Percentiles rank a stretch among this genome's conserved stretches.
These are phyloP conservation scores for Trisateles emortualis DNA, from an alignment of 2,888 invertebrate genomes.

Conservation along the genomic window DNA sequence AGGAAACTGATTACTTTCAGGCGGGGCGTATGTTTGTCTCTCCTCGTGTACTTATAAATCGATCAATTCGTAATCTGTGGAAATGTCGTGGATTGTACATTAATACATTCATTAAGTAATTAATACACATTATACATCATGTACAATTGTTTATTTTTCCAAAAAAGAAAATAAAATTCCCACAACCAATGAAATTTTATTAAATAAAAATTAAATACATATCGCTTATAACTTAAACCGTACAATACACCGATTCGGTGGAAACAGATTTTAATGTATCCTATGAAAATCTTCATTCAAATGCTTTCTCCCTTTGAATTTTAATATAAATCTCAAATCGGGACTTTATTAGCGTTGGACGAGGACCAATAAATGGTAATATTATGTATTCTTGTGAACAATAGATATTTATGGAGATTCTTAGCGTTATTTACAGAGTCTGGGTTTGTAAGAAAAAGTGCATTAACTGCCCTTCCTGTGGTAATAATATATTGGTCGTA, in stretches of 20 bases:
- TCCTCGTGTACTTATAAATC: too few relatives aligned
- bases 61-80: too few relatives aligned
- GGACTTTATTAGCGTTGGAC: conserved; percentile 81
- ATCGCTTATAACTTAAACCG: conserved; percentile 46
- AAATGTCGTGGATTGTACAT: too few relatives aligned
- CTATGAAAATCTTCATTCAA: conserved; percentile 85
- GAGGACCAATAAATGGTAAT: conserved; percentile 75
- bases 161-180: too few relatives aligned
- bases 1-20: too few relatives aligned
- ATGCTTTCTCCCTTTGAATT: conserved; percentile 79
- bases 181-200: too few relatives aligned
- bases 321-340: conserved; percentile 83
- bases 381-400: conserved; percentile 63
- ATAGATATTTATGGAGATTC: conserved; percentile 33
- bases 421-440: conserved; percentile 14
- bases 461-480: not conserved
- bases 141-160: too few relatives aligned
- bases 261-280: conserved; percentile 86
- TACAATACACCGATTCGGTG: conserved; percentile 63
- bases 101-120: too few relatives aligned
- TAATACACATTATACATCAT: too few relatives aligned
- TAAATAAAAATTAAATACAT: not conserved
- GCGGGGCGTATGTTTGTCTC: too few relatives aligned
- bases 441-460: conserved; percentile 1
- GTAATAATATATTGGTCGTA: not conserved